Percentiles rank a stretch among this genome's conserved stretches.
Conservation (phyloP, 2,888 invertebrate species). For the Rhopalosiphum nymphaeae region DNA sequence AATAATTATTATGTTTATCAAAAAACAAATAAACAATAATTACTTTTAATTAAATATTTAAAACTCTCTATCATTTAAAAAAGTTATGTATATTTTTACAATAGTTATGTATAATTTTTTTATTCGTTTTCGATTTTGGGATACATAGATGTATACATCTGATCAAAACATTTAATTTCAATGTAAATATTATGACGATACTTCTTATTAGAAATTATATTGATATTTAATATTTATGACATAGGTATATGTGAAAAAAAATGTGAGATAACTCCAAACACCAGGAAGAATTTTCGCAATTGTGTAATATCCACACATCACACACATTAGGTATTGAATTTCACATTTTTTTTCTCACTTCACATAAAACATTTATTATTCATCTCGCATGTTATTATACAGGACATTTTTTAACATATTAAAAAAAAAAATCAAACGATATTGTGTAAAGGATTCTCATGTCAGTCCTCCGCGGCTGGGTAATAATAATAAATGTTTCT, state of each 20-base stretch:
- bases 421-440: constrained; percentile 1
- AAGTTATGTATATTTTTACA: background rate
- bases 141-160: too few species aligned
- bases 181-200: background rate
- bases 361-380: background rate
- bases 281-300: constrained; percentile 17
- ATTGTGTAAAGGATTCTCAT: constrained; percentile 25
- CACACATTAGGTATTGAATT: constrained; percentile 7
- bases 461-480: constrained; percentile 26
- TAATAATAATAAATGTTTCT: constrained; percentile 37
- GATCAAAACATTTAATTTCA: background rate
- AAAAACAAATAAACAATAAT: background rate
- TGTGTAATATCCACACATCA: constrained; percentile 13
- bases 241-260: background rate
- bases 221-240: background rate
- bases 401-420: background rate
- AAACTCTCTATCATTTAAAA: background rate
- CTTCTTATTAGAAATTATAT: background rate
- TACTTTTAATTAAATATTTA: background rate
- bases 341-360: constrained; percentile 32
- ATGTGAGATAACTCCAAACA: constrained; percentile 2
- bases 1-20: background rate
- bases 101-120: background rate
- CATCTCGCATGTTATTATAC: background rate
- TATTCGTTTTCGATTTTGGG: background rate